Conservation (phyloP, 2,113 vertebrate species). For the Rattus norvegicus region GRCr8 NC_086026.1:37439001-37439500, state of each 20-base stretch:
- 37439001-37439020: no score
- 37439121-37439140: not conserved
- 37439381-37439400: not conserved
- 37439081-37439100: not conserved
- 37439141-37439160: no score
- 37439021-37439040: not conserved
- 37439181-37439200: slow-evolving; percentile 24
- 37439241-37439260: not conserved
- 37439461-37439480: not conserved
- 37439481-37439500: not conserved
- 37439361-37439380: not conserved
- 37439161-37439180: slow-evolving; percentile 21
- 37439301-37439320: not conserved
- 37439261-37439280: not conserved
- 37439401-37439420: not conserved
- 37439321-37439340: slow-evolving; percentile 43
- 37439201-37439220: not conserved
- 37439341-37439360: not conserved
- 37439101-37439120: not conserved
- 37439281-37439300: not conserved
- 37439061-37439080: not conserved
- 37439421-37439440: not conserved
- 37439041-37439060: slow-evolving; percentile 24
- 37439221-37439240: not conserved
- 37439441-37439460: not conserved